phyloP scores from a whole-genome alignment of 2,888 invertebrate species.

The Apamea crenata region DNA sequence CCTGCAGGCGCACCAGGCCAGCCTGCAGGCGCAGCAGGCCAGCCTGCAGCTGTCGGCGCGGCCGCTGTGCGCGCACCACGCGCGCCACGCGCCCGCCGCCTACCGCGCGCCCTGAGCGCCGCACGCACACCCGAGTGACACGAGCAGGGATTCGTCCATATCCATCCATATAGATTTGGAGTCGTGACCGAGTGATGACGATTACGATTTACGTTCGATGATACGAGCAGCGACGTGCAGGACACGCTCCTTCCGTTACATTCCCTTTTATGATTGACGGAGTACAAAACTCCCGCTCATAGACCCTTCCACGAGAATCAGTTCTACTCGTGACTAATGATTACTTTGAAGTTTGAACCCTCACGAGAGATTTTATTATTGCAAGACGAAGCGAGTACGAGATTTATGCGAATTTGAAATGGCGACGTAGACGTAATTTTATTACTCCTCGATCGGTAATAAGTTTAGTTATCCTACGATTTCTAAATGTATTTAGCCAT shows the following conservation, averaged over 20 bases:
- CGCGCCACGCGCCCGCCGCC: constrained; percentile 70
- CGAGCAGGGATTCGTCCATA: constrained; percentile 27
- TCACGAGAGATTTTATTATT: constrained; percentile 71
- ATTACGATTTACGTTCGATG: constrained; percentile 27
- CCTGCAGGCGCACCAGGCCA: constrained; percentile 37
- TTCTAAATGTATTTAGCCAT: constrained; percentile 84
- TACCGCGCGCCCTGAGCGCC: constrained; percentile 70
- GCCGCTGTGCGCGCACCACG: constrained; percentile 80
- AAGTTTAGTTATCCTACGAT: constrained; percentile 81
- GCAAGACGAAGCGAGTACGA: constrained; percentile 73
- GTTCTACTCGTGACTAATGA: constrained; percentile 48
- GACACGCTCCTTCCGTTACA: constrained; percentile 64
- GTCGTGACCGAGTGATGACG: constrained; percentile 46
- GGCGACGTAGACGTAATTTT: constrained; percentile 76
- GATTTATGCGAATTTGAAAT: constrained; percentile 66
- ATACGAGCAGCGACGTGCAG: constrained; percentile 62
- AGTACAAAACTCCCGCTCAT: constrained; percentile 42
- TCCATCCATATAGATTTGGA: constrained; percentile 23
- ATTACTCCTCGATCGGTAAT: constrained; percentile 79
- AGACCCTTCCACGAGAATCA: constrained; percentile 43
- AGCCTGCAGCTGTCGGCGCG: constrained; percentile 63
- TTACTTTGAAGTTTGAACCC: constrained; percentile 53
- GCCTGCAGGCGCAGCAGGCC: constrained; percentile 25
- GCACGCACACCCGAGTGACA: not conserved
- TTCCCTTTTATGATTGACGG: constrained; percentile 61